Base-by-base conservation (phyloP, 2,888 invertebrate species). In the Gastracanthus pulcherrimus region DNA sequence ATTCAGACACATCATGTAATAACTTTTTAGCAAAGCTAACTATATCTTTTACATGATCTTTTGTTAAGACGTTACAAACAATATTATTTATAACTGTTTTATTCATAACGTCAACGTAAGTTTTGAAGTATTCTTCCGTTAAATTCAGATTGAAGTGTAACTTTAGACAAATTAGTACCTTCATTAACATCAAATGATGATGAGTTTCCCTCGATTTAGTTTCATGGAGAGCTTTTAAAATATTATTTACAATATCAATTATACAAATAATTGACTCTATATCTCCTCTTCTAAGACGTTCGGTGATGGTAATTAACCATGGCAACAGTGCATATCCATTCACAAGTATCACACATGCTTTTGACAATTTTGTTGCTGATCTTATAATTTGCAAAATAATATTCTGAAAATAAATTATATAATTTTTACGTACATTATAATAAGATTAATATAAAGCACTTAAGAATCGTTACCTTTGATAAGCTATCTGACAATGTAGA, bases 321-420 rank as follows among this genome's bases (percentile, higher is more conserved):
- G 95, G 93, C 36, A 97, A 87, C 1, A 97, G 90, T 0, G 96
- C 95, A 85, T 95, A 94, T 36, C 94, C 94, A 82, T 94, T 94
- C 19, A 95, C 92, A 85, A 97, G 92, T 71, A 95, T 93, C 84
- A 94, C 93, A 19, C 94, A 94, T 0, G 95, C 94, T 82, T 94
- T 93, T 0, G 94, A 94, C 41, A 96, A 94, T 78, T 93, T 92
- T 5, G 94, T 94, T 62, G 95, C 93, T 2, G 94, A 93, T 83
- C 93, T 92, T 0, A 97, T 86, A 0, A 95, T 93, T 76, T 94
- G 93, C 34, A 97, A 91, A 83, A 97, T 95, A 72, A 94, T 92
- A 70, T 87, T 86, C 93, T 93, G 88, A 78, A 90, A 78, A 78
- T 69, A 29, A 58, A 58, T 2, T 7, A 55, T 2, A 11, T 26